Evolutionary conservation across 2,888 invertebrate species (phyloP).

Genomic region (Lamellibrachia columna): DNA sequence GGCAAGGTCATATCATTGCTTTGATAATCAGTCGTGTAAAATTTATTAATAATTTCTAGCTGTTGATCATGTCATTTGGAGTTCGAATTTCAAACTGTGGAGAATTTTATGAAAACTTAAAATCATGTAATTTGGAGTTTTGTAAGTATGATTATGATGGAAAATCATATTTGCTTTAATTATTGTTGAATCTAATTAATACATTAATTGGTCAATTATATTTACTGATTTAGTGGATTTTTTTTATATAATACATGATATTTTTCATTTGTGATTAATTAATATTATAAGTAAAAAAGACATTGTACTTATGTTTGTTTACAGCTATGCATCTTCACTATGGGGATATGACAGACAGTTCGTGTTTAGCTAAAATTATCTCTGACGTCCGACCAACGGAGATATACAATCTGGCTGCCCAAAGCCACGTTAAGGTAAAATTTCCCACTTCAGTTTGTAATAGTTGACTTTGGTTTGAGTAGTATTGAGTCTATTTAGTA

Average conservation of each 20-base stretch:
- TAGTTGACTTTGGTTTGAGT: not conserved
- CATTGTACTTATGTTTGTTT: not conserved
- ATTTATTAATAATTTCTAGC: not conserved
- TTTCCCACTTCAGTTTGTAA: not conserved
- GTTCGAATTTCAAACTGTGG: too few species aligned
- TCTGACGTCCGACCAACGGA: conserved; percentile 83
- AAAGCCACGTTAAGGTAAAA: conserved; percentile 95
- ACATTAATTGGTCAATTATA: too few species aligned
- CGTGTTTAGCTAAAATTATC: conserved; percentile 88
- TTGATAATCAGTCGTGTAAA: not conserved
- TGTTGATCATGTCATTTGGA: not conserved
- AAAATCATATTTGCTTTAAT: too few species aligned
- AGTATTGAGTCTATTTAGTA: not conserved
- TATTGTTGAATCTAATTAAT: too few species aligned
- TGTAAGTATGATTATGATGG: not conserved
- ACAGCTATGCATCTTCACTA: conserved; percentile 30
- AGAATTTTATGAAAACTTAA: not conserved
- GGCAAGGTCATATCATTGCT: not conserved
- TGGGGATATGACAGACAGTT: conserved; percentile 76
- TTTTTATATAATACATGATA: not conserved
- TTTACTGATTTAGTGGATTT: conserved; percentile 79
- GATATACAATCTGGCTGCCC: conserved; percentile 97
- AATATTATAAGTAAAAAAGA: not conserved
- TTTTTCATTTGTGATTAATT: not conserved
- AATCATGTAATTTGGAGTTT: too few species aligned